Evolutionary conservation across 2,888 invertebrate species (phyloP).

Genomic region (Diarsia mendica): DNA sequence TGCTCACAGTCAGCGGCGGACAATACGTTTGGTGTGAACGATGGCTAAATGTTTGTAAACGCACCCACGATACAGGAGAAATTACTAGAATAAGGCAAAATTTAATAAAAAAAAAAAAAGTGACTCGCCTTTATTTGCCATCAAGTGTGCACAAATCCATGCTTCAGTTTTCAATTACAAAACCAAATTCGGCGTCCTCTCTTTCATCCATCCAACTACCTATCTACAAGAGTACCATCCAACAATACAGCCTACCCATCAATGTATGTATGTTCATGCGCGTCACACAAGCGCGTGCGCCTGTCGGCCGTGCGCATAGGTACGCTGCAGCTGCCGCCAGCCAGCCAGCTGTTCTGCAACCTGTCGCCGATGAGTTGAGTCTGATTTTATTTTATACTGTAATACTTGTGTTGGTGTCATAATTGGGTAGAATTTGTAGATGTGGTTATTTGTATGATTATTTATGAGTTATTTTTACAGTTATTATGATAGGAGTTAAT

Average conservation of each 20-base stretch:
- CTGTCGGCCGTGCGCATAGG: constrained; percentile 38
- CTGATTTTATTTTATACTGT: constrained; percentile 53
- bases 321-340: constrained; percentile 50
- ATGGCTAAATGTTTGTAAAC: too few relatives aligned
- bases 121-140: too few relatives aligned
- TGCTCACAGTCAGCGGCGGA: too few relatives aligned
- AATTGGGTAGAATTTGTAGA: not conserved
- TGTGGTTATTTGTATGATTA: not conserved
- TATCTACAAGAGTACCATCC: not conserved
- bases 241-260: constrained; percentile 16
- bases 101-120: too few relatives aligned
- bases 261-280: constrained; percentile 58
- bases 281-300: constrained; percentile 31
- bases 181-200: not conserved
- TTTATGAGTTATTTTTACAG: not conserved
- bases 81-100: too few relatives aligned
- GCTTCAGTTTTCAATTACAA: too few relatives aligned
- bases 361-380: constrained; percentile 46
- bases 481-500: too few relatives aligned
- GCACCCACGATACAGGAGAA: too few relatives aligned
- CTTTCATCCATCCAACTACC: not conserved
- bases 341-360: constrained; percentile 54
- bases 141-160: too few relatives aligned
- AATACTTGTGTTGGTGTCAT: constrained; percentile 15
- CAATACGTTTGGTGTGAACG: too few relatives aligned